Conservation (phyloP, 35 echinoderm and acorn worm genomes). For the Ptychodera flava region DNA sequence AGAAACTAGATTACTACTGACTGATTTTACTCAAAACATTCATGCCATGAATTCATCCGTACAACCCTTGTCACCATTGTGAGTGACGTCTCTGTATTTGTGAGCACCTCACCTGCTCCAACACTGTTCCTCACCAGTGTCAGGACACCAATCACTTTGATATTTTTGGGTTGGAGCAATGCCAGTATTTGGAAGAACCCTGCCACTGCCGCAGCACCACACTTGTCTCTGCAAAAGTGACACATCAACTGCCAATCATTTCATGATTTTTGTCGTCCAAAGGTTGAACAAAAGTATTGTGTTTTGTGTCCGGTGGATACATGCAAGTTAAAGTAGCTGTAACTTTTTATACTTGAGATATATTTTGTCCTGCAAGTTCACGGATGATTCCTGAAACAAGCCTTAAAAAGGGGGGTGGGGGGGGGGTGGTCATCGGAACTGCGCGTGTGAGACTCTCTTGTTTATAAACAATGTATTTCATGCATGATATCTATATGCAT, state of each 20-base stretch:
- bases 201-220: constrained; percentile 87
- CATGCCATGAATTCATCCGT: background rate
- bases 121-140: constrained; percentile 94
- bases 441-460: too few relatives aligned
- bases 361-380: too few relatives aligned
- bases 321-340: background rate
- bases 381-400: too few relatives aligned
- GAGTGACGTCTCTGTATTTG: background rate
- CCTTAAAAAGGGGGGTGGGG: too few relatives aligned
- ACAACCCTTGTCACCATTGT: background rate
- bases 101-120: constrained; percentile 57
- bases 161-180: constrained; percentile 44
- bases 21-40: background rate
- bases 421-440: too few relatives aligned
- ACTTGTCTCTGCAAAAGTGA: constrained; percentile 64
- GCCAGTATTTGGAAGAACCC: constrained; percentile 71
- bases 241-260: background rate
- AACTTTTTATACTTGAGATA: too few relatives aligned
- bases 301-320: background rate
- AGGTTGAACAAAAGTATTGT: constrained; percentile 2
- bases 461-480: too few relatives aligned
- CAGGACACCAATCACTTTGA: constrained; percentile 85
- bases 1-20: background rate
- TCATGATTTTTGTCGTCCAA: background rate
- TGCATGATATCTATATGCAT: too few relatives aligned